Evolutionary conservation across 2,113 vertebrate genomes (phyloP).

Genomic region (Lanius collurio): DNA sequence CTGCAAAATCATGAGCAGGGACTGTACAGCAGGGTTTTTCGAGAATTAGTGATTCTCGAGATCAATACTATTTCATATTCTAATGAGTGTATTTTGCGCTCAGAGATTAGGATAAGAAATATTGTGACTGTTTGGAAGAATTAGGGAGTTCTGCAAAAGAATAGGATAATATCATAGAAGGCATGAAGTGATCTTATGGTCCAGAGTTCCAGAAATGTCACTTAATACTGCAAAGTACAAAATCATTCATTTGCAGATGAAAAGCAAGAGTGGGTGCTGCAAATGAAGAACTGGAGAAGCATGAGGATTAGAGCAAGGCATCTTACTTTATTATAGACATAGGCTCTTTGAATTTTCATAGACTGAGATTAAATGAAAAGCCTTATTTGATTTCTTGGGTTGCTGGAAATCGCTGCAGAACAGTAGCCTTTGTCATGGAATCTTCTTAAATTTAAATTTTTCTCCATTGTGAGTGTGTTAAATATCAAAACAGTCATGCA

Average conservation of each 20-base stretch:
- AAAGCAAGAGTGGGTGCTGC: not conserved
- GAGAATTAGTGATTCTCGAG: not conserved
- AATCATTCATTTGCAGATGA: not conserved
- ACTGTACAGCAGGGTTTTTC: not conserved
- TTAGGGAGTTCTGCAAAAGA: not conserved
- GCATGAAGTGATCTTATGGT: not conserved
- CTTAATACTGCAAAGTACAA: not conserved
- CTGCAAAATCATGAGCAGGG: not conserved
- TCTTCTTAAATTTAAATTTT: not conserved
- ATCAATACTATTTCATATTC: not conserved
- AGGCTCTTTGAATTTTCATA: not conserved
- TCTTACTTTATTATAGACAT: not conserved
- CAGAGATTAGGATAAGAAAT: not conserved
- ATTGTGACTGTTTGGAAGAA: not conserved
- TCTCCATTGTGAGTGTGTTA: not conserved
- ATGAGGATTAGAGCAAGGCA: not conserved
- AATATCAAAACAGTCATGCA: not conserved
- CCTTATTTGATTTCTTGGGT: not conserved
- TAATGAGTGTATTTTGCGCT: not conserved
- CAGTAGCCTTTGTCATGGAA: not conserved
- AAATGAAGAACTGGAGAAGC: not conserved
- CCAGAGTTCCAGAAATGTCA: not conserved
- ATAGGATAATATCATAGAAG: not conserved
- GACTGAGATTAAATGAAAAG: not conserved
- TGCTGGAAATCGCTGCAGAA: not conserved